Percentiles rank a stretch among this genome's conserved stretches.
These are phyloP conservation scores for Lasioglossum oenotherae DNA, from an alignment of 2,888 invertebrate genomes.

Conservation along the genomic window DNA sequence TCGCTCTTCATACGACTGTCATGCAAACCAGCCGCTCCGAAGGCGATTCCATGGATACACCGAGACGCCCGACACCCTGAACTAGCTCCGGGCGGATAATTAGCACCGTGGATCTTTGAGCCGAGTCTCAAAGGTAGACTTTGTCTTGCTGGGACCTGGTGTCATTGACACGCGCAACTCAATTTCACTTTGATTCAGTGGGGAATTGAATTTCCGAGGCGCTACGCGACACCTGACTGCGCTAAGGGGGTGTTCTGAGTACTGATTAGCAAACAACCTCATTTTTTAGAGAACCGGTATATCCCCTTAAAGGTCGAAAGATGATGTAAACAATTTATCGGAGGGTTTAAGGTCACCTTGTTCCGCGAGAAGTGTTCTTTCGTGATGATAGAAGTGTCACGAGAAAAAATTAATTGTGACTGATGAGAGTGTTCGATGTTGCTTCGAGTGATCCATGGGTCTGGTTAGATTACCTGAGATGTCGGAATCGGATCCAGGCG, in stretches of 20 bases:
- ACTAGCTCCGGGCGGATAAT: background rate
- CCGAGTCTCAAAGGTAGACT: background rate
- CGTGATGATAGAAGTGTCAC: background rate
- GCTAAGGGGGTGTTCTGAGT: background rate
- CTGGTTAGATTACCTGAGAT: constrained; percentile 78
- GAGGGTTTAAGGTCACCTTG: background rate
- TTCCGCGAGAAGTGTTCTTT: background rate
- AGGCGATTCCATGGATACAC: background rate
- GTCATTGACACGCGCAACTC: background rate
- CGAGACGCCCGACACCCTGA: background rate
- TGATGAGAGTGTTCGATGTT: background rate
- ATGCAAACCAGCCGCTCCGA: background rate
- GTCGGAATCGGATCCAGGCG: constrained; percentile 81
- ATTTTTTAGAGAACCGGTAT: background rate
- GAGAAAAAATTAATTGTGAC: background rate
- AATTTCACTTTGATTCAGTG: background rate
- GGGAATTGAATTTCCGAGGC: background rate
- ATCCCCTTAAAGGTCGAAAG: background rate
- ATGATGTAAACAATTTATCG: background rate
- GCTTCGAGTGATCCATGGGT: background rate
- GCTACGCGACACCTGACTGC: background rate
- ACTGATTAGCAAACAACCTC: background rate
- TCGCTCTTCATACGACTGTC: constrained; percentile 1
- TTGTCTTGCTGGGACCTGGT: background rate
- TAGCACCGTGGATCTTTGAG: background rate